phyloP scores from a whole-genome alignment of 2,113 vertebrate genomes.

The Stomatorhinus ivindoensis region DNA sequence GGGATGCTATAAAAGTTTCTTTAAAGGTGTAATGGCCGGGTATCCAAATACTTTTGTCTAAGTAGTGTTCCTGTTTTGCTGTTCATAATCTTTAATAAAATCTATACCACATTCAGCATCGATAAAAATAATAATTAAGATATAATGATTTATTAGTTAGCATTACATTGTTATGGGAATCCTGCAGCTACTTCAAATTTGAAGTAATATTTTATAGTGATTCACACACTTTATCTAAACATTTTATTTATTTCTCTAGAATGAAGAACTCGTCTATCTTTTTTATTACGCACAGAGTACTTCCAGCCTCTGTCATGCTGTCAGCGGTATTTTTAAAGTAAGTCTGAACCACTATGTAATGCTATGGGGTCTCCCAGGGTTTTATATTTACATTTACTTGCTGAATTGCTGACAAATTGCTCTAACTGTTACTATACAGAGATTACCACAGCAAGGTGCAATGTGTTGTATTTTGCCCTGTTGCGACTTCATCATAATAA shows the following conservation, averaged over 20 bases:
- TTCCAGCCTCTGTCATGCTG: neutral
- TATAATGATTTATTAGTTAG: conserved; percentile 1
- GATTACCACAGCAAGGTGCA: neutral
- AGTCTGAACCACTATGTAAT: neutral
- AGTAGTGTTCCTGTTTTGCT: too few relatives aligned
- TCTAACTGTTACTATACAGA: neutral
- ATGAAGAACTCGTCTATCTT: neutral
- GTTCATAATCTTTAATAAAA: too few relatives aligned
- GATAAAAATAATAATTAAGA: too few relatives aligned
- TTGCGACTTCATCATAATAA: neutral
- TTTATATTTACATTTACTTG: neutral
- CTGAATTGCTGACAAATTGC: neutral
- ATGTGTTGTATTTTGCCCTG: neutral
- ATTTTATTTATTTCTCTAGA: neutral
- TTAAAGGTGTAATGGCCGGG: neutral
- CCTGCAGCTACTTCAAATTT: neutral
- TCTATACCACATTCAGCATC: too few relatives aligned
- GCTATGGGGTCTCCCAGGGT: neutral
- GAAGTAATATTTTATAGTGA: neutral
- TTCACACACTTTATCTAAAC: neutral
- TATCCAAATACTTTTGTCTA: neutral
- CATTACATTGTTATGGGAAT: neutral
- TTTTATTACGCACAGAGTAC: neutral
- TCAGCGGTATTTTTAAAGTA: neutral
- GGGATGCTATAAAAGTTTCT: neutral